Evolutionary conservation across 2,113 vertebrate species (phyloP), one percentile per base, ranked within the genome.

Genomic region (Orycteropus afer): DNA sequence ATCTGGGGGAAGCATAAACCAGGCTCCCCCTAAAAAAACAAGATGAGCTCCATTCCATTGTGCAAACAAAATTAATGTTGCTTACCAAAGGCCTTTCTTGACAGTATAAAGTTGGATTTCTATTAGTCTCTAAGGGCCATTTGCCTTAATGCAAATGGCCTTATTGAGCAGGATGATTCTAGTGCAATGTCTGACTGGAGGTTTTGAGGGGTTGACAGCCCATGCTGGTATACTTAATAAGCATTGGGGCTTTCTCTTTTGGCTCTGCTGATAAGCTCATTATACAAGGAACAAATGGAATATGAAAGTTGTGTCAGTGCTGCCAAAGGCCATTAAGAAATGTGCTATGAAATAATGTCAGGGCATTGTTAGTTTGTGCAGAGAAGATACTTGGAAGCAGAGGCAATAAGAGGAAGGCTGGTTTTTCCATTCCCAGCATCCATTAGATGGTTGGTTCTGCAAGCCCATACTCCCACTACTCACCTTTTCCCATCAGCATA

Each of bases 261-360:
- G 92, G 93, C 90, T 95, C 86, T 63, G 71, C 86, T 87, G 93
- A 90, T 77, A 82, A 89, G 83, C 74, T 90, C 86, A 83, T 97
- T 89, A 96, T 93, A 95, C 79, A 59, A 77, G 94, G 89, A 95
- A 59, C 76, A 90, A 93, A 91, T 79, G 71, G 45, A 59, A 69
- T 73, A 45, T 2, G 90, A 67, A 97, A 67, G 76, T 49, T 29
- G 80, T 63, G 32, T 45, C 10, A 7, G 5, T 13, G 7, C 49
- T 32, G 45, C 89, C 76, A 37, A 65, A 80, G 87, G n/a, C 91
- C 74, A 49, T 88, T 49, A 88, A 77, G 65, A 91, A 85, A 59
- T 42, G 77, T 37, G 51, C 91, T 59, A 0, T 29, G 87, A 93
- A 77, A 42, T 69, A 55, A 40, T 49, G 61, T 29, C 12, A 1